Conservation (phyloP, 2,888 invertebrate genomes). For the Meloe dianella region DNA sequence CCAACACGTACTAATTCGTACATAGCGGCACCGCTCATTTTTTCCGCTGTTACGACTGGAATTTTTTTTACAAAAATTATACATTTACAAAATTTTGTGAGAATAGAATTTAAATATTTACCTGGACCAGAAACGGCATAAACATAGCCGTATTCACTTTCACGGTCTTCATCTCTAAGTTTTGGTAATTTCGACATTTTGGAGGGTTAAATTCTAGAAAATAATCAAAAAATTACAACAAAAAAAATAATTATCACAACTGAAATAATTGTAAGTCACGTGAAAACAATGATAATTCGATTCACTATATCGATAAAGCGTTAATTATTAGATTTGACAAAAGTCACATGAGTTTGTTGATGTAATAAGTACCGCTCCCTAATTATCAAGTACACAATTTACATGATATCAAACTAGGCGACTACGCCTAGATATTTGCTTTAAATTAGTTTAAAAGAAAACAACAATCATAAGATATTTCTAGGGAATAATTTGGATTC, state of each 20-base stretch:
- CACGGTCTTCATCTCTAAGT: constrained; percentile 83
- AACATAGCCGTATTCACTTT: constrained; percentile 91
- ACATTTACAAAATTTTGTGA: constrained; percentile 2
- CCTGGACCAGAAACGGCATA: constrained; percentile 98
- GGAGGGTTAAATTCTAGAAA: constrained; percentile 43
- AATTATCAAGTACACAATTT: constrained; percentile 37
- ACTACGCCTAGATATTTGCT: constrained; percentile 44
- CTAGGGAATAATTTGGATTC: too few relatives aligned
- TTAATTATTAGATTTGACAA: not conserved
- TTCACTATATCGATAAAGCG: constrained; percentile 22
- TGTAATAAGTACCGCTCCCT: constrained; percentile 38
- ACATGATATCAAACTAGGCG: constrained; percentile 8
- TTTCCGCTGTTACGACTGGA: constrained; percentile 97
- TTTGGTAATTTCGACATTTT: constrained; percentile 75
- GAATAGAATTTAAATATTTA: constrained; percentile 56
- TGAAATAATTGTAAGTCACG: constrained; percentile 30
- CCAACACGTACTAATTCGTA: constrained; percentile 99
- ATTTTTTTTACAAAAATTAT: constrained; percentile 30
- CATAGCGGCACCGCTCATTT: constrained; percentile 99
- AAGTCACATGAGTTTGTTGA: constrained; percentile 52
- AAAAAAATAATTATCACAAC: constrained; percentile 14
- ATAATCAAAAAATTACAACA: constrained; percentile 4
- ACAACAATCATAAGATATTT: too few relatives aligned
- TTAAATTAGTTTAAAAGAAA: not conserved
- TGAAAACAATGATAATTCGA: constrained; percentile 28